phyloP scores from a whole-genome alignment of 2,888 invertebrate genomes.

The Ennomos quercinarius region DNA sequence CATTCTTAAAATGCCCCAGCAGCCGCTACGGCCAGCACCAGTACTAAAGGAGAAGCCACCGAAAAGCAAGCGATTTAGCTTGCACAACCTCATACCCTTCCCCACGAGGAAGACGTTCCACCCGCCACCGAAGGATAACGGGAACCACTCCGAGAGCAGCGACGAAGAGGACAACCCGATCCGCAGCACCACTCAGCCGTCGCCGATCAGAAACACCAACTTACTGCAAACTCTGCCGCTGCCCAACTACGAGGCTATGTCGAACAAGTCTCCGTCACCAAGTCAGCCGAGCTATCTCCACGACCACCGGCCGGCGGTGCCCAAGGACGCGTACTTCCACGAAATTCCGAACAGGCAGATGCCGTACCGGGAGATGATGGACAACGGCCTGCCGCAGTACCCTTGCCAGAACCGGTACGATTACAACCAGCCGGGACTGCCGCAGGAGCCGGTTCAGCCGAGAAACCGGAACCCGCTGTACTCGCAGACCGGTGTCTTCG shows the following conservation, averaged over 20 bases:
- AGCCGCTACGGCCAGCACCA: conserved; percentile 77
- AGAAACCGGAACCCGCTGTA: conserved; percentile 76
- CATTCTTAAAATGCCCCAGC: conserved; percentile 76
- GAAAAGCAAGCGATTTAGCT: conserved; percentile 79
- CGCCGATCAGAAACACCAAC: conserved; percentile 84
- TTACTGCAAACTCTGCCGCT: conserved; percentile 79
- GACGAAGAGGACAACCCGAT: conserved; percentile 84
- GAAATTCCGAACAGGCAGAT: conserved; percentile 83
- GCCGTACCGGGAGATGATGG: conserved; percentile 62
- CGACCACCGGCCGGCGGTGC: conserved; percentile 73
- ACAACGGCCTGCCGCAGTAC: conserved; percentile 65
- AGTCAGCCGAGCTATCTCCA: conserved; percentile 57
- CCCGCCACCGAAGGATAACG: conserved; percentile 76
- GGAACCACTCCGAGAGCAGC: conserved; percentile 85
- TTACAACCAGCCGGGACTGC: conserved; percentile 67
- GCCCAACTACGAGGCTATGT: conserved; percentile 86
- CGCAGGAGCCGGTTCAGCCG: conserved; percentile 65
- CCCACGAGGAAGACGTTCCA: conserved; percentile 82
- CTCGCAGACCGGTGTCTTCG: conserved; percentile 77
- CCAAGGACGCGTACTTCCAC: conserved; percentile 87
- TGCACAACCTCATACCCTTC: conserved; percentile 82
- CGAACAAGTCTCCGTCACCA: conserved; percentile 73
- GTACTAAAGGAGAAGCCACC: conserved; percentile 78
- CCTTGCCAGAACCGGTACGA: conserved; percentile 65
- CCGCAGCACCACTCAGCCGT: conserved; percentile 75